Base-by-base conservation (phyloP, 2,888 invertebrate genomes). In the Drosophila neotestacea region DNA sequence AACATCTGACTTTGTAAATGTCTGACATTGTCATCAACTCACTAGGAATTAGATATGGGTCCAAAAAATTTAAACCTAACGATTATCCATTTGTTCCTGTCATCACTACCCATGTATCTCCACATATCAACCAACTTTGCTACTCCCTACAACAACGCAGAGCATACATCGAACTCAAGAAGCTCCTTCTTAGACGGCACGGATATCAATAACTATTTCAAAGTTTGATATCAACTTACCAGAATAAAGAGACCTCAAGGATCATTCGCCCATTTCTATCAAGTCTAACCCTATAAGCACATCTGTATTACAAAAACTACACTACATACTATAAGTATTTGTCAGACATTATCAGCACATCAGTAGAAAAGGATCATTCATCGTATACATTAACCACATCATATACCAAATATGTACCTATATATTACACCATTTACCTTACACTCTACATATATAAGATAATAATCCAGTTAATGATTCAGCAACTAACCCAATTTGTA, bases 401-500 rank as follows among this genome's bases (percentile, higher is more conserved):
- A 16, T 10, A n/a, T n/a, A n/a, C 9, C 11, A 5, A 27, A 27
- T 7, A n/a, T 51, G 27, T 51, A 58, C 38, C 2, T 44, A 58
- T 47, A 10, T n/a, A 13, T 10, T 58, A 47, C 27, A 32, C 4
- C 13, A 42, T 5, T 4, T 27, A 28, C n/a, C 11, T 10, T 42
- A 30, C n/a, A 46, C 46, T 28, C 7, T 27, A 7, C 28, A 1
- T 27, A 7, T 38, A 1, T 27, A 51, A 59, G 22, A 36, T 38
- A 38, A 22, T 52, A 38, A 16, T 62, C 22, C 22, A 22, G 5
- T 58, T 10, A 13, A 47, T 13, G n/a, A 6, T 9, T n/a, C 65
- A 5, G 36, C 6, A 44, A 64, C 66, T 84, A 84, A 80, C 74
- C 47, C 42, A 46, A 59, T 44, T 50, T 64, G n/a, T 51, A 58